These are phyloP conservation scores for Caenorhabditis wallacei DNA, from an alignment of 2,888 invertebrate species.

Conservation along the genomic window DNA sequence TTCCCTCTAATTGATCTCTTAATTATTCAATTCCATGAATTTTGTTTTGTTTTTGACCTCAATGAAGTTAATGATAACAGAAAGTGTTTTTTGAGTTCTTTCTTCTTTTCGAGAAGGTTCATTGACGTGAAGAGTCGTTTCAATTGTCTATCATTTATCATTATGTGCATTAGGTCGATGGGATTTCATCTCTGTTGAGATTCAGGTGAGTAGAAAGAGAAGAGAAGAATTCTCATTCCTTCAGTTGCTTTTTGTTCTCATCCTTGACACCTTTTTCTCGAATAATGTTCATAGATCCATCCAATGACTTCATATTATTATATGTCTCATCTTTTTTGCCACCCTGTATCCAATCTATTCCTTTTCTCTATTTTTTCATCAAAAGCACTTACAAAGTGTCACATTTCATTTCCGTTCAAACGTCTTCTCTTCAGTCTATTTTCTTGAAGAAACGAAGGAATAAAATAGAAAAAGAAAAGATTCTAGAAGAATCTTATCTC, in stretches of 20 bases:
- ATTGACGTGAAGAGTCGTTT: conserved; percentile 21
- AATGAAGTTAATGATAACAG: conserved; percentile 56
- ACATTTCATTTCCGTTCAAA: conserved; percentile 64
- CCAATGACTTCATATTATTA: background rate
- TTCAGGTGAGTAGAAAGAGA: conserved; percentile 26
- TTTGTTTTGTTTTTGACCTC: conserved; percentile 20
- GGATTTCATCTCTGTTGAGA: background rate
- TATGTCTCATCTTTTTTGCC: conserved; percentile 8
- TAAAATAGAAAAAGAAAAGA: conserved; percentile 4
- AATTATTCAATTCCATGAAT: background rate
- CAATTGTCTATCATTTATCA: conserved; percentile 54
- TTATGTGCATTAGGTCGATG: conserved; percentile 49
- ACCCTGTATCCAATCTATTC: conserved; percentile 10
- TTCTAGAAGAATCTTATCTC: conserved; percentile 29
- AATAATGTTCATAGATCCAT: background rate
- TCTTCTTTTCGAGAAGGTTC: background rate
- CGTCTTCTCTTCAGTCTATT: conserved; percentile 22
- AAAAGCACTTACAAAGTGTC: conserved; percentile 63
- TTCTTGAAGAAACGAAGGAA: background rate
- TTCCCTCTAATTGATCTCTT: conserved; percentile 13
- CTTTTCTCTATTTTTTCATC: background rate
- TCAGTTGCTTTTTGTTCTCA: conserved; percentile 45
- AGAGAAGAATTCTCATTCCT: conserved; percentile 8
- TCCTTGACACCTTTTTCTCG: conserved; percentile 19
- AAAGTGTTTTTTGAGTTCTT: conserved; percentile 7